Percentiles rank a stretch among this genome's conserved stretches.
phyloP scores from a whole-genome alignment of 2,113 vertebrate species.

The Ursus arctos region DNA sequence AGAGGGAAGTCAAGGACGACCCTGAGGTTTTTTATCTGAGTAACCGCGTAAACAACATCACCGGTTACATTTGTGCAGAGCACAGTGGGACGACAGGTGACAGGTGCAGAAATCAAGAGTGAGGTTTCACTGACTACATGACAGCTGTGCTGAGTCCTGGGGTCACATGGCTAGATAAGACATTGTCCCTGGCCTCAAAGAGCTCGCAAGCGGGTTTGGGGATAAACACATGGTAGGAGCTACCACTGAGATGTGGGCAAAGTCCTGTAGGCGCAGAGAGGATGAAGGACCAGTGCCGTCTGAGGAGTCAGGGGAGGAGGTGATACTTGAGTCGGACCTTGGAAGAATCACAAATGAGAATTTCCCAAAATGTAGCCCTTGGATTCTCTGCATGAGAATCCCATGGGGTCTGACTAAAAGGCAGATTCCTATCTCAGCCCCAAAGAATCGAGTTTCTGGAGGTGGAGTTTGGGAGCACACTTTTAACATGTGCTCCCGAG shows the following conservation, averaged over 20 bases:
- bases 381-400: neutral
- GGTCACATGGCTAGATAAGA: neutral
- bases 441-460: neutral
- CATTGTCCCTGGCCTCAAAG: neutral
- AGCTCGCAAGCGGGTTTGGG: neutral
- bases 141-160: neutral
- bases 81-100: neutral
- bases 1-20: neutral
- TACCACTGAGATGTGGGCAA: neutral
- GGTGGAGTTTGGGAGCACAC: neutral
- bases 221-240: neutral
- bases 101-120: neutral
- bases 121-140: neutral
- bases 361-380: neutral
- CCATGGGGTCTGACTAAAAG: neutral
- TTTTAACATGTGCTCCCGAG: neutral
- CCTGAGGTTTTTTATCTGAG: neutral
- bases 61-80: neutral
- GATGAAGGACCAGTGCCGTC: neutral
- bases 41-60: neutral
- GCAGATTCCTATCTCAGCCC: neutral
- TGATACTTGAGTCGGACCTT: neutral
- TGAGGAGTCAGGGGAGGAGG: neutral
- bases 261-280: neutral
- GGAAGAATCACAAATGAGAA: neutral